Evolutionary conservation across 2,888 invertebrate species (phyloP).

Genomic region (Pecten maximus): DNA sequence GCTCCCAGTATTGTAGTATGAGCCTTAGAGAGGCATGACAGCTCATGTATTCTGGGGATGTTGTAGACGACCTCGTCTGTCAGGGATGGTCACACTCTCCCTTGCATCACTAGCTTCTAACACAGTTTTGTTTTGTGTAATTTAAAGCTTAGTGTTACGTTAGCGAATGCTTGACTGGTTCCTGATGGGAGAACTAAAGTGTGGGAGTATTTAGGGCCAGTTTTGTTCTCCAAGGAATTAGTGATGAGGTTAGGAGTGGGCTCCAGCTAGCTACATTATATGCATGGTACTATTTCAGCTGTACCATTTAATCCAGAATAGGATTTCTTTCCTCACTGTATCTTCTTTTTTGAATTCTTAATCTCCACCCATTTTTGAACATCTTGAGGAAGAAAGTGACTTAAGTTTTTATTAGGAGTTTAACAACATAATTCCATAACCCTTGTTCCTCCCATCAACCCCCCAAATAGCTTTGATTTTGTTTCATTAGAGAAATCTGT

Average conservation of each 20-base stretch:
- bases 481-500: no score
- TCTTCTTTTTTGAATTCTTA: no score
- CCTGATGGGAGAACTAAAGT: constrained; percentile 1
- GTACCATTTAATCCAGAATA: neutral
- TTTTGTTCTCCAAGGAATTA: neutral
- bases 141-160: constrained; percentile 13
- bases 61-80: neutral
- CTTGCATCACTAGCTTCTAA: neutral
- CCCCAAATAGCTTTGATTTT: no score
- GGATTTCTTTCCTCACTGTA: no score
- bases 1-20: neutral
- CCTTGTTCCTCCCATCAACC: no score
- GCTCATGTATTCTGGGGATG: neutral
- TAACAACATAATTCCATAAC: no score
- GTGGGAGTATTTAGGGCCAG: neutral
- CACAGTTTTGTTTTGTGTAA: constrained; percentile 2
- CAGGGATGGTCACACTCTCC: neutral
- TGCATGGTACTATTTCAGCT: neutral
- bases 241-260: neutral
- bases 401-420: no score
- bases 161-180: neutral
- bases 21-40: neutral
- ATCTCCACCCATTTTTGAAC: no score
- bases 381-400: no score
- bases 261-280: neutral